Percentiles rank a stretch among this genome's conserved stretches.
These are phyloP conservation scores for Rhyzopertha dominica DNA, from an alignment of 1,140 invertebrate genomes.

Conservation along the genomic window DNA sequence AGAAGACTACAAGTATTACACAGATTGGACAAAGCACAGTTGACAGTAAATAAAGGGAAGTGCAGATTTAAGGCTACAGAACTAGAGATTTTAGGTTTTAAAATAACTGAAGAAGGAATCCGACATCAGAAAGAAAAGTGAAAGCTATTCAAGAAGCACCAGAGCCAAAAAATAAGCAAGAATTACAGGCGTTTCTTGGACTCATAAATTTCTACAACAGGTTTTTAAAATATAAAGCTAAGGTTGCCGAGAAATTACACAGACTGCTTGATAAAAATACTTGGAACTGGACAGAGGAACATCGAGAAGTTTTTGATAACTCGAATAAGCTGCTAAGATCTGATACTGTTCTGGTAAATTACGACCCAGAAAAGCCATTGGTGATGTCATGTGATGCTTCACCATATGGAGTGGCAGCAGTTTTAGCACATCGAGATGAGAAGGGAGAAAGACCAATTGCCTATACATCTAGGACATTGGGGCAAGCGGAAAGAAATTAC, in stretches of 20 bases:
- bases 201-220: conserved; percentile 40
- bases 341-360: conserved; percentile 25
- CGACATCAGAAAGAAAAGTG: conserved; percentile 32
- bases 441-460: conserved; percentile 44
- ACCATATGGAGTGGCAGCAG: conserved; percentile 27
- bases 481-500: conserved; percentile 47
- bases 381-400: conserved; percentile 30
- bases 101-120: conserved; percentile 36
- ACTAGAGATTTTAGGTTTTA: conserved; percentile 37
- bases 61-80: conserved; percentile 27
- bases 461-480: conserved; percentile 46
- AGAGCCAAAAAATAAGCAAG: conserved; percentile 25
- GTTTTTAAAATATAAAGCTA: conserved; percentile 30
- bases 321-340: conserved; percentile 34
- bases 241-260: conserved; percentile 34
- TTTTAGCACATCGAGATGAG: conserved; percentile 29
- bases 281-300: conserved; percentile 35
- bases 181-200: conserved; percentile 38
- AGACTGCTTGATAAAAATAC: conserved; percentile 34
- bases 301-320: conserved; percentile 25
- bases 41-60: conserved; percentile 28
- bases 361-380: conserved; percentile 25
- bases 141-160: conserved; percentile 38
- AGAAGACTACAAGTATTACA: conserved; percentile 10
- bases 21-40: conserved; percentile 29